Evolutionary conservation across 2,888 invertebrate species (phyloP).

Genomic region (Melinopterus prodromus): DNA sequence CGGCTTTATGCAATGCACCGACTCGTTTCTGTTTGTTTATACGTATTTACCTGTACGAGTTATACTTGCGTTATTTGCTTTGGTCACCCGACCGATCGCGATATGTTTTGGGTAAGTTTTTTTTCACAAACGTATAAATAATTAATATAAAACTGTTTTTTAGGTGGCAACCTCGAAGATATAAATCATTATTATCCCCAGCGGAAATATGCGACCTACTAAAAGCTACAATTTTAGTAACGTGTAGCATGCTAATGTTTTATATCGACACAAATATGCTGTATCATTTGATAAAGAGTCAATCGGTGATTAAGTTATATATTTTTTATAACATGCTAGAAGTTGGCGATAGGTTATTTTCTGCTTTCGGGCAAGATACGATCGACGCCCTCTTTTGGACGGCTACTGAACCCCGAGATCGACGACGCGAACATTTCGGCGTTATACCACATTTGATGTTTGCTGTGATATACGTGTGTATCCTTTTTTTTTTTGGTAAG

Average conservation of each 20-base stretch:
- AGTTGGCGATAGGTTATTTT: conserved; percentile 94
- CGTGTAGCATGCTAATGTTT: conserved; percentile 84
- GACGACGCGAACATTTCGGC: conserved; percentile 84
- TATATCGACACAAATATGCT: conserved; percentile 97
- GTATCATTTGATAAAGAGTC: conserved; percentile 96
- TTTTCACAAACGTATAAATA: conserved; percentile 11
- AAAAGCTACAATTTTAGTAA: conserved; percentile 87
- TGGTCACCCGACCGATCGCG: conserved; percentile 76
- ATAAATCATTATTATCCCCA: conserved; percentile 75
- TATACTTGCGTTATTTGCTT: conserved; percentile 83
- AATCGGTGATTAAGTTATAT: conserved; percentile 98
- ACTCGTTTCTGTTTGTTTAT: conserved; percentile 97
- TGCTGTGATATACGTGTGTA: conserved; percentile 93
- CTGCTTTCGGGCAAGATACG: conserved; percentile 97
- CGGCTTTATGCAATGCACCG: conserved; percentile 95
- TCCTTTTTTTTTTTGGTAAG: conserved; percentile 66
- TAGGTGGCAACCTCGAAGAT: conserved; percentile 55
- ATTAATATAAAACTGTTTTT: conserved; percentile 31
- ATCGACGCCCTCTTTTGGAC: conserved; percentile 99
- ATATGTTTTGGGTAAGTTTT: conserved; percentile 74
- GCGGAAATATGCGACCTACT: conserved; percentile 96
- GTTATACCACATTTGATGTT: conserved; percentile 90
- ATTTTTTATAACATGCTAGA: conserved; percentile 99
- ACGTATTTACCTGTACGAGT: conserved; percentile 96
- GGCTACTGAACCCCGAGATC: conserved; percentile 91